Percentiles rank a stretch among this genome's conserved stretches.
Conservation (phyloP, 2,797 vertebrate genomes). For the Manis pentadactyla region DNA sequence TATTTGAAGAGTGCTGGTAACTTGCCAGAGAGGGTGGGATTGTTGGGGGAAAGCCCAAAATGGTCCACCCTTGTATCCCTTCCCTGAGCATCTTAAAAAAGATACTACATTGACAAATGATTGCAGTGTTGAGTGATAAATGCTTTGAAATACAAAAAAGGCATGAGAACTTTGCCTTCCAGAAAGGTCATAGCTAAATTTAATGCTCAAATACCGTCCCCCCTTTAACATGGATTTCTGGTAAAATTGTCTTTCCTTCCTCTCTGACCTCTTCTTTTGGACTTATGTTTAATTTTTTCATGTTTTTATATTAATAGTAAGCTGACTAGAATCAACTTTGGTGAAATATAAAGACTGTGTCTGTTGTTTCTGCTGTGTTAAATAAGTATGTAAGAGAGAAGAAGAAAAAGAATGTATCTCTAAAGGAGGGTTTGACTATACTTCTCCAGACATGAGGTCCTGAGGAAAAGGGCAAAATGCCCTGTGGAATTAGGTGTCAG, state of each 20-base stretch:
- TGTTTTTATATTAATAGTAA: background rate
- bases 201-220: constrained; percentile 59
- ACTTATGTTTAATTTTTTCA: constrained; percentile 1
- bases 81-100: background rate
- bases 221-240: constrained; percentile 59
- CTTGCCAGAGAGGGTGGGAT: background rate
- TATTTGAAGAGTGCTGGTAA: background rate
- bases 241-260: constrained; percentile 43
- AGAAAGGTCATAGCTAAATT: constrained; percentile 75
- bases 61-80: background rate
- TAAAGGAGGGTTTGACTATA: background rate
- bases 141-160: constrained; percentile 53
- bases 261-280: constrained; percentile 47
- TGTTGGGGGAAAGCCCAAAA: background rate
- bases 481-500: background rate
- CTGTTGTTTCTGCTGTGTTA: no score
- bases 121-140: constrained; percentile 28
- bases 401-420: constrained; percentile 23
- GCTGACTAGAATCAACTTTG: background rate
- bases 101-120: background rate
- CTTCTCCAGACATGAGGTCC: background rate
- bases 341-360: background rate
- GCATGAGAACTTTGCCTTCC: constrained; percentile 50
- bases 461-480: background rate
- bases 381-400: background rate